phyloP scores from a whole-genome alignment of 30 jellyfish, hydroid and myxozoan genomes.

The Hydractinia symbiolongicarpus region DNA sequence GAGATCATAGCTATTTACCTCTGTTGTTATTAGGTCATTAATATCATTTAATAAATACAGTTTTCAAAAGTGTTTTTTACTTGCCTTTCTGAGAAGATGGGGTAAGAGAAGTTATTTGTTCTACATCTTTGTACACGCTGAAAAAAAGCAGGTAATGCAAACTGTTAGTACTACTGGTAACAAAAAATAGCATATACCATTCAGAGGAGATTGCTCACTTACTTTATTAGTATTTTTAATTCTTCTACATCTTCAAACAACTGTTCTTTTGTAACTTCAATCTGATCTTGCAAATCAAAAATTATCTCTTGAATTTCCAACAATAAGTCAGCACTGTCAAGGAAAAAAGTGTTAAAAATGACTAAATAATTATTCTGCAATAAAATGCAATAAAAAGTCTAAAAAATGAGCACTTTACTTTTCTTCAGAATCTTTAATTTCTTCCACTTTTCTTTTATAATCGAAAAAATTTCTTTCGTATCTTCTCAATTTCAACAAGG shows the following conservation, averaged over 20 bases:
- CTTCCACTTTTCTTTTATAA: conserved; percentile 51
- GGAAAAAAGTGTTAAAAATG: background rate
- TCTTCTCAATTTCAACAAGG: conserved; percentile 53
- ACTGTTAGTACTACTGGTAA: no score
- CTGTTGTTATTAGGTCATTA: background rate
- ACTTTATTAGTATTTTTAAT: conserved; percentile 77
- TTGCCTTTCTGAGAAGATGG: conserved; percentile 91
- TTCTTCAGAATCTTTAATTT: background rate
- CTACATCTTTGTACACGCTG: conserved; percentile 79
- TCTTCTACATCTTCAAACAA: conserved; percentile 81
- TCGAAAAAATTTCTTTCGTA: conserved; percentile 78
- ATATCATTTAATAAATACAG: background rate
- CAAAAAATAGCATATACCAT: no score
- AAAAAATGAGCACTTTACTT: background rate
- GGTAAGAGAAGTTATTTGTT: conserved; percentile 36
- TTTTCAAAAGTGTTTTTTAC: background rate
- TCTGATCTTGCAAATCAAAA: conserved; percentile 74
- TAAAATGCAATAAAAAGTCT: background rate
- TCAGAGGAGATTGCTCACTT: background rate
- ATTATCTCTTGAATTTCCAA: conserved; percentile 41
- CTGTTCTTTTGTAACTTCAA: conserved; percentile 81
- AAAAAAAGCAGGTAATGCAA: background rate
- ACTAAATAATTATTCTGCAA: background rate
- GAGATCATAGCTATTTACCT: no score
- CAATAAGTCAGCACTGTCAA: background rate